A percentile compares a stretch with the other conserved stretches of the same genome.
phyloP scores from a whole-genome alignment of 2,888 invertebrate species.

The Steinernema carpocapsae region DNA sequence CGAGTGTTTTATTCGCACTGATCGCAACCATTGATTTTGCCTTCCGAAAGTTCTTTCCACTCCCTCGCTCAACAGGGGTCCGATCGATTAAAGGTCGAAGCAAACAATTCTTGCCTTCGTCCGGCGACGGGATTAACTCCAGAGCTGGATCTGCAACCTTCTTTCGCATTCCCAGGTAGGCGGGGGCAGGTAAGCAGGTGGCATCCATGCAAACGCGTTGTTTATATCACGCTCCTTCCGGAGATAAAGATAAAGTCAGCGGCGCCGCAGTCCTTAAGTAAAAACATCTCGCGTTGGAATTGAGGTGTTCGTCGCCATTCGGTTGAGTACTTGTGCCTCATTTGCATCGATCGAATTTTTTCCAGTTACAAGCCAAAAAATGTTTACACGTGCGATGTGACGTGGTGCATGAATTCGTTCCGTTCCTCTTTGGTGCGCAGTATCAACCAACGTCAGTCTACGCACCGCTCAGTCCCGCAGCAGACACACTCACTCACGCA shows the following conservation, averaged over 20 bases:
- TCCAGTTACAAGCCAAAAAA: conserved; percentile 2
- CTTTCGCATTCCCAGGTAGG: conserved; percentile 26
- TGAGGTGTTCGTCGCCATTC: not conserved
- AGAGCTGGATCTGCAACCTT: conserved; percentile 12
- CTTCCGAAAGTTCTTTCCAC: conserved; percentile 32
- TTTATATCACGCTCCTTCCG: too few species aligned
- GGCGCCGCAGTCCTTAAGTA: too few species aligned
- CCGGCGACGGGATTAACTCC: conserved; percentile 22
- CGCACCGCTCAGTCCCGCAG: not conserved
- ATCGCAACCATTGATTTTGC: conserved; percentile 21
- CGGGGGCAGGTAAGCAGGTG: not conserved
- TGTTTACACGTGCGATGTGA: not conserved
- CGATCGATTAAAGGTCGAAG: conserved; percentile 35
- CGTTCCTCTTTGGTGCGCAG: conserved; percentile 7
- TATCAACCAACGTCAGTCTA: conserved; percentile 15
- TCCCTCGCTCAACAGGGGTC: conserved; percentile 33
- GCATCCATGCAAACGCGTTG: conserved; percentile 9
- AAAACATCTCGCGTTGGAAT: not conserved
- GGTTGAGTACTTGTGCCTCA: not conserved
- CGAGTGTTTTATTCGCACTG: conserved; percentile 8
- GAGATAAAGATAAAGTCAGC: too few species aligned
- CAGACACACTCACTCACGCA: conserved; percentile 8
- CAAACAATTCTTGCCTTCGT: conserved; percentile 30
- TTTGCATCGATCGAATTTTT: not conserved
- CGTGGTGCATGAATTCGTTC: not conserved